These are phyloP conservation scores for Villa cingulata DNA, from an alignment of 2,888 invertebrate genomes.

Conservation along the genomic window DNA sequence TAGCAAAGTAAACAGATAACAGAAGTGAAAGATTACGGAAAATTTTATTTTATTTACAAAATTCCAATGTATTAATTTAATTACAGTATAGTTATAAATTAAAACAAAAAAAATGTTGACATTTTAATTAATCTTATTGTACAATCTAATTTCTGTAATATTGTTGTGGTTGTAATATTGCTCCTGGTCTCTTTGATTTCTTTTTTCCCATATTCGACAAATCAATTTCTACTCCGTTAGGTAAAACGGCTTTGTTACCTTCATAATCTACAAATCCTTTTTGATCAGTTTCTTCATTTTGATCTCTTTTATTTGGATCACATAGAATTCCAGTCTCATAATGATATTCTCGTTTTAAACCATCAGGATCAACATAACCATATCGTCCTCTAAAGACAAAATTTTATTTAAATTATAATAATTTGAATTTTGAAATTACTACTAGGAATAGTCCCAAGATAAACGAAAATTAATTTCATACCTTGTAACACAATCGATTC, in stretches of 20 bases:
- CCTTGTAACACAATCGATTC: constrained; percentile 57
- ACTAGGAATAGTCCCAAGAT: neutral
- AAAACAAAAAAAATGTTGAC: neutral
- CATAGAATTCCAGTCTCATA: constrained; percentile 68
- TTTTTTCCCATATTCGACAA: constrained; percentile 53
- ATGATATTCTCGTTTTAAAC: constrained; percentile 63
- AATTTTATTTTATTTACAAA: constrained; percentile 5
- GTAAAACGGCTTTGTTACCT: constrained; percentile 56
- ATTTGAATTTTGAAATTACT: neutral
- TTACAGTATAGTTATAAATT: neutral
- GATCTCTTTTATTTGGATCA: constrained; percentile 36
- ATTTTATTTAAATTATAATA: neutral
- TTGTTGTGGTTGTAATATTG: constrained; percentile 16
- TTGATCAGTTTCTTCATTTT: constrained; percentile 39
- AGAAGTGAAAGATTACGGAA: neutral
- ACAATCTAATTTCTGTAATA: constrained; percentile 12
- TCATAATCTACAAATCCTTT: constrained; percentile 60
- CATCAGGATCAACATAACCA: constrained; percentile 74
- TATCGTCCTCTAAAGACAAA: constrained; percentile 50
- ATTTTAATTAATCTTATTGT: neutral
- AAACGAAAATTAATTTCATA: constrained; percentile 16
- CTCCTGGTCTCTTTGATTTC: constrained; percentile 51
- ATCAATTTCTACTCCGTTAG: constrained; percentile 58
- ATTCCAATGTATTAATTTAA: neutral
- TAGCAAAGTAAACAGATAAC: no score